Evolutionary conservation across 2,888 invertebrate genomes (phyloP).

Genomic region (Flexamia atlantica): DNA sequence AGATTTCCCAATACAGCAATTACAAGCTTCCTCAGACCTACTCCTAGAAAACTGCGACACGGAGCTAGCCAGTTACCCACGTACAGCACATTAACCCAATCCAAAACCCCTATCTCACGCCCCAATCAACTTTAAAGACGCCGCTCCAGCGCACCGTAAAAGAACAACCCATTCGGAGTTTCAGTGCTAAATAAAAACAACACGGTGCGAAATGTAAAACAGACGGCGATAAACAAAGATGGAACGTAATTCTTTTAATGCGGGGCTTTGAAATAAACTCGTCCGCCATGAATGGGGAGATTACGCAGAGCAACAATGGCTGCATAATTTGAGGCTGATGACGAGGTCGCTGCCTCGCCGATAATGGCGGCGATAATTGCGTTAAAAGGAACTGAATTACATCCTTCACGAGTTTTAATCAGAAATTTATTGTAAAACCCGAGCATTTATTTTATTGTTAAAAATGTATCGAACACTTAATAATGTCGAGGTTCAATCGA

Average conservation of each 20-base stretch:
- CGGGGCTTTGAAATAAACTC: conserved; percentile 34
- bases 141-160: neutral
- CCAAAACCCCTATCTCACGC: neutral
- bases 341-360: neutral
- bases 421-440: neutral
- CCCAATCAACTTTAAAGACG: conserved; percentile 12
- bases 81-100: neutral
- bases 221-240: conserved; percentile 54
- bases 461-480: no score
- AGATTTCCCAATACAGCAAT: no score
- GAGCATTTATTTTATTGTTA: neutral
- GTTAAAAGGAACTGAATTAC: conserved; percentile 13
- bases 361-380: conserved; percentile 25
- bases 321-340: conserved; percentile 33
- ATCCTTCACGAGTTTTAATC: neutral
- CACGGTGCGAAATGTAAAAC: conserved; percentile 45
- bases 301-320: conserved; percentile 35
- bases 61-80: no score
- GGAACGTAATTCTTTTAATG: conserved; percentile 52
- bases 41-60: no score
- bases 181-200: conserved; percentile 18
- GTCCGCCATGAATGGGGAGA: conserved; percentile 35
- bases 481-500: no score
- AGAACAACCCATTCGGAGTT: neutral
- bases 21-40: no score